Evolutionary conservation across 2,113 vertebrate genomes (phyloP).

Genomic region (Caretta caretta): DNA sequence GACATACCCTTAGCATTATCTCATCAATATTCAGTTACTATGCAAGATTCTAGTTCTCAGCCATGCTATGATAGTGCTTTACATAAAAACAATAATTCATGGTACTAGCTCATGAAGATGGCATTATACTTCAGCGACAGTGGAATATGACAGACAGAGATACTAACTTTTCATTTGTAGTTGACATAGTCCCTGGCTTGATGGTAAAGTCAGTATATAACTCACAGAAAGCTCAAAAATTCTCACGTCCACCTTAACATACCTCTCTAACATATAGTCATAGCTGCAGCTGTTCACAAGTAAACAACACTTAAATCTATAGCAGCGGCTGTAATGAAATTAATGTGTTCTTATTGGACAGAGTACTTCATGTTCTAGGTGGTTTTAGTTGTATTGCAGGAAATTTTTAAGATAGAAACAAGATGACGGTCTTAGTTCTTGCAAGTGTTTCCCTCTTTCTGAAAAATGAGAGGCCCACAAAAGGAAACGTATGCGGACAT

Average conservation of each 20-base stretch:
- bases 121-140: not conserved
- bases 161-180: not conserved
- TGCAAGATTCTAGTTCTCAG: not conserved
- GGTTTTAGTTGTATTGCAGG: not conserved
- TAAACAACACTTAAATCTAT: not conserved
- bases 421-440: not conserved
- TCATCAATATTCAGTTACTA: not conserved
- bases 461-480: not conserved
- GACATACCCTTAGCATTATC: not conserved
- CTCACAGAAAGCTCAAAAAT: not conserved
- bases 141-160: not conserved
- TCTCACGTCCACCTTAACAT: not conserved
- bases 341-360: not conserved
- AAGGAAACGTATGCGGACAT: accelerated
- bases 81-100: not conserved
- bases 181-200: not conserved
- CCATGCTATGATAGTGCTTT: not conserved
- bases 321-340: not conserved
- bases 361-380: not conserved
- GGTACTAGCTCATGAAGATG: not conserved
- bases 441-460: accelerated
- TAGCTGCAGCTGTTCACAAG: not conserved
- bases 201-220: not conserved
- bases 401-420: not conserved
- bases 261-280: not conserved